Percentiles rank a stretch among this genome's conserved stretches.
Evolutionary conservation across 2,888 invertebrate genomes (phyloP).

Genomic region (Eledona agricola): DNA sequence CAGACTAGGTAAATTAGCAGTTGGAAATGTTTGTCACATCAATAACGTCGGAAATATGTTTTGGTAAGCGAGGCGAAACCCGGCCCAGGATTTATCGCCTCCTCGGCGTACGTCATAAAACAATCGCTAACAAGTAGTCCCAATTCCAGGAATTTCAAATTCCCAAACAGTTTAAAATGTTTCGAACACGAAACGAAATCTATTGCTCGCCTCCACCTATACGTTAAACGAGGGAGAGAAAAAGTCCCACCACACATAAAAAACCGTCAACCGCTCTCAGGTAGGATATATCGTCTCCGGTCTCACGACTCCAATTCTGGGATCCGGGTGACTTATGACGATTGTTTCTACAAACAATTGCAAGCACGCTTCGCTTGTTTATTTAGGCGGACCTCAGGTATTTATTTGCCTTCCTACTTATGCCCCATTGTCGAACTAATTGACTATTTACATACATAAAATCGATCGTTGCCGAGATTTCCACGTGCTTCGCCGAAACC

Average conservation of each 20-base stretch:
- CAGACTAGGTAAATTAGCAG: too few relatives aligned
- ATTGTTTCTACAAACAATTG: conserved; percentile 58
- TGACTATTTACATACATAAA: conserved; percentile 52
- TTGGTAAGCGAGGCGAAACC: conserved; percentile 21
- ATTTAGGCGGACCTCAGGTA: conserved; percentile 48
- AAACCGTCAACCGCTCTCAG: conserved; percentile 55
- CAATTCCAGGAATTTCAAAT: conserved; percentile 62
- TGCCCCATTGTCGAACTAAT: conserved; percentile 54
- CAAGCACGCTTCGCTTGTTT: conserved; percentile 54
- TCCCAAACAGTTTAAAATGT: conserved; percentile 63
- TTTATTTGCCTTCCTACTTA: conserved; percentile 47
- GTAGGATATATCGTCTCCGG: conserved; percentile 32
- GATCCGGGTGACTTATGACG: conserved; percentile 59
- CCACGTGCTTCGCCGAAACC: conserved; percentile 15
- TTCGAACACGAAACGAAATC: conserved; percentile 62
- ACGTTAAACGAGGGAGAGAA: conserved; percentile 54
- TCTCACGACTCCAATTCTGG: conserved; percentile 57
- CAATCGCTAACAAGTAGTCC: conserved; percentile 62
- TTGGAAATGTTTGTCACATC: conserved; percentile 17
- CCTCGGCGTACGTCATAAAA: conserved; percentile 50
- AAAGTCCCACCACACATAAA: conserved; percentile 55
- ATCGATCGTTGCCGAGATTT: too few relatives aligned
- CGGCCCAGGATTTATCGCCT: conserved; percentile 38
- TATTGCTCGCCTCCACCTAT: conserved; percentile 59
- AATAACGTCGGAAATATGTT: conserved; percentile 26